Evolutionary conservation across 2,888 invertebrate genomes (phyloP).

Genomic region (Alviniconcha strummeri): DNA sequence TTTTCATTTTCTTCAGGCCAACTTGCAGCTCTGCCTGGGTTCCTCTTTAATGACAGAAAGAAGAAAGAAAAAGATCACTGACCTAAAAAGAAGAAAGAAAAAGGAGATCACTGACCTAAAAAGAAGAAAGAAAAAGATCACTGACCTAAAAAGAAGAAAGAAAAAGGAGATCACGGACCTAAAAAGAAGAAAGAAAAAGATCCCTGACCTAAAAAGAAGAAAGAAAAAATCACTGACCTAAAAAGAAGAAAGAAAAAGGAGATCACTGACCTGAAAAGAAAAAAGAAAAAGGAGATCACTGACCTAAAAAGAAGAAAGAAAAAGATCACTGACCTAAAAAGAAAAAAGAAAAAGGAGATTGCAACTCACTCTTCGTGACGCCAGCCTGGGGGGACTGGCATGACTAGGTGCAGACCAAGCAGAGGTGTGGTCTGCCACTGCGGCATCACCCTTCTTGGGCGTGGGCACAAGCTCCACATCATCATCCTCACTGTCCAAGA

Average conservation of each 20-base stretch:
- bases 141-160: not conserved
- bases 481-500: not conserved
- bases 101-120: not conserved
- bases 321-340: no score
- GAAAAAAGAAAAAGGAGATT: no score
- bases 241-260: not conserved
- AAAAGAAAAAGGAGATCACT: not conserved
- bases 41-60: no score
- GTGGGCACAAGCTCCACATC: not conserved
- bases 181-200: not conserved
- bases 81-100: not conserved
- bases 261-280: not conserved
- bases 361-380: no score
- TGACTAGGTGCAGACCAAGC: no score
- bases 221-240: not conserved
- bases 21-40: no score
- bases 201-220: not conserved
- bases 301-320: no score
- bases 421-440: no score
- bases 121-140: not conserved
- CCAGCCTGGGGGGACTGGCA: no score
- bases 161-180: not conserved
- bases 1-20: no score
- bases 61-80: not conserved
- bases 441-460: not conserved